A percentile compares a stretch with the other conserved stretches of the same genome.
phyloP scores from a whole-genome alignment of 2,113 vertebrate species.

The Hippoglossus stenolepis region DNA sequence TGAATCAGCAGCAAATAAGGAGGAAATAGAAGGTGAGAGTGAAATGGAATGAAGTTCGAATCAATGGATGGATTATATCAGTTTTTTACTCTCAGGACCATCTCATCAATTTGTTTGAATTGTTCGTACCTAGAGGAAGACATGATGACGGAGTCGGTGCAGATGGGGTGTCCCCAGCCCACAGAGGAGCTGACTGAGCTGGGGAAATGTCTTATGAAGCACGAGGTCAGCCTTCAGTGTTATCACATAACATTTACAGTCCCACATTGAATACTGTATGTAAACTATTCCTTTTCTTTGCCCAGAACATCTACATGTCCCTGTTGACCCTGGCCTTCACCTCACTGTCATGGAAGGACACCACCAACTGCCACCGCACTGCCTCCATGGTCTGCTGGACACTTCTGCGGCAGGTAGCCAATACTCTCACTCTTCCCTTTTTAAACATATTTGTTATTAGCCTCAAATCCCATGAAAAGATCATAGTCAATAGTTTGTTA shows the following conservation, averaged over 20 bases:
- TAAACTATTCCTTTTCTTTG: neutral
- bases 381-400: conserved; percentile 95
- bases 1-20: conserved; percentile 84
- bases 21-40: conserved; percentile 89
- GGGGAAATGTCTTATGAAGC: conserved; percentile 91
- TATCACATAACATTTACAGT: neutral
- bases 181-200: conserved; percentile 91
- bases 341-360: conserved; percentile 95
- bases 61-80: neutral
- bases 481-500: no score
- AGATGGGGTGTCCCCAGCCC: conserved; percentile 57
- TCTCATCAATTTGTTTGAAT: conserved; percentile 23
- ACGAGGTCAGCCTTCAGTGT: conserved; percentile 84
- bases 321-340: conserved; percentile 91
- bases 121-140: conserved; percentile 87
- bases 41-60: conserved; percentile 8
- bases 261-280: neutral
- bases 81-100: neutral
- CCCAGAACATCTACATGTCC: conserved; percentile 90
- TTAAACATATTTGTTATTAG: neutral
- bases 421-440: neutral
- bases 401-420: conserved; percentile 89
- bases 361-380: conserved; percentile 91
- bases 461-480: no score
- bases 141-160: conserved; percentile 89